These are phyloP conservation scores for Ditylenchus weischeri DNA, from an alignment of 2,888 invertebrate genomes.

Conservation along the genomic window DNA sequence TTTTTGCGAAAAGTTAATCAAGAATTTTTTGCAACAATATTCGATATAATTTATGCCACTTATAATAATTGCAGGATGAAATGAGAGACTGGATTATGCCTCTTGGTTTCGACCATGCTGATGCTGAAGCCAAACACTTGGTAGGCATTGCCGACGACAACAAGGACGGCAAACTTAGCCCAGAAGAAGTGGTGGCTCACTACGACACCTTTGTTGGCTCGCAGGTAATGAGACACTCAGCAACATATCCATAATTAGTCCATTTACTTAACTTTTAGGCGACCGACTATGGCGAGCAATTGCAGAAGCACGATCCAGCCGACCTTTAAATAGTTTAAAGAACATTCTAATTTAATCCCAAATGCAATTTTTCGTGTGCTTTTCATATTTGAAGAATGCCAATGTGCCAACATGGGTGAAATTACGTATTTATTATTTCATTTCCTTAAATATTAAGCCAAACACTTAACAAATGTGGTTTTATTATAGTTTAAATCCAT, in stretches of 20 bases:
- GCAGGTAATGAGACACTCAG: constrained; percentile 63
- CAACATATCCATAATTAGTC: too few species aligned
- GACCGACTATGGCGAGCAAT: constrained; percentile 94
- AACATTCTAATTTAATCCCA: neutral
- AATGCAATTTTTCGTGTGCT: neutral
- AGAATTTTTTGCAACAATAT: neutral
- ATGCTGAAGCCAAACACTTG: constrained; percentile 90
- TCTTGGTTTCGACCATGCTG: constrained; percentile 90
- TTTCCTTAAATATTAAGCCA: too few species aligned
- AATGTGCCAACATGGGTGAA: constrained; percentile 10
- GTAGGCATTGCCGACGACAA: constrained; percentile 89
- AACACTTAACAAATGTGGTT: too few species aligned
- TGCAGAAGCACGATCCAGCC: constrained; percentile 77
- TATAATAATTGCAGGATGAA: constrained; percentile 67
- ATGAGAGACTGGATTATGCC: constrained; percentile 88
- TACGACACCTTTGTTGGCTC: constrained; percentile 94
- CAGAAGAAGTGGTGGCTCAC: constrained; percentile 84
- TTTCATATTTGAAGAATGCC: neutral
- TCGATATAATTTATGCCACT: neutral
- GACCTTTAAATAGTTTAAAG: constrained; percentile 50
- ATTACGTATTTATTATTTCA: neutral
- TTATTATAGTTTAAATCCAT: too few species aligned
- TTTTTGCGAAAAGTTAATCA: too few species aligned
- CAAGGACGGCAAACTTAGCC: constrained; percentile 81
- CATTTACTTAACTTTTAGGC: constrained; percentile 63